Conservation (phyloP, 1,140 invertebrate genomes). For the Cotesia typhae region DNA sequence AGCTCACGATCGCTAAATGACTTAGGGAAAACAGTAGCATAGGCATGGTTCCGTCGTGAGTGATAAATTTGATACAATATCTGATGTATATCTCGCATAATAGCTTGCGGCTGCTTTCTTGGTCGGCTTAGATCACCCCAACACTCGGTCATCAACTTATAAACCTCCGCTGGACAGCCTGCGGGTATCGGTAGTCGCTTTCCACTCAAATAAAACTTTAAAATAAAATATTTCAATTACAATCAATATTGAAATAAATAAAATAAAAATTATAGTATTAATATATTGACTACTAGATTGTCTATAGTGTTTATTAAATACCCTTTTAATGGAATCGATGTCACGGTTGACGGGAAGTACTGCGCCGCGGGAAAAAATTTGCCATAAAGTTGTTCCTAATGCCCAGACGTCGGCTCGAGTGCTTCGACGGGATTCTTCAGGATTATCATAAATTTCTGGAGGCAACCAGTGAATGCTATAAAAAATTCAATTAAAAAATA, state of each 20-base stretch:
- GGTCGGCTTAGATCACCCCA: conserved; percentile 81
- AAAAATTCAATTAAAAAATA: conserved; percentile 41
- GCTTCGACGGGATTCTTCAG: conserved; percentile 71
- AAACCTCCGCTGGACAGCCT: conserved; percentile 83
- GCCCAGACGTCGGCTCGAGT: conserved; percentile 85
- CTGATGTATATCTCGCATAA: conserved; percentile 85
- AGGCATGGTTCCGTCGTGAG: conserved; percentile 70
- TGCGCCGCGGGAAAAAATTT: conserved; percentile 84
- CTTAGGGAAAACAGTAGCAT: conserved; percentile 67
- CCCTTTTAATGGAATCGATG: conserved; percentile 56
- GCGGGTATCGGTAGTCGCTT: conserved; percentile 78
- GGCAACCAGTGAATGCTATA: conserved; percentile 87
- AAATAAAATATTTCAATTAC: conserved; percentile 10
- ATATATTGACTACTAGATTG: too few relatives aligned
- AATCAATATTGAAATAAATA: too few relatives aligned
- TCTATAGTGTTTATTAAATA: conserved; percentile 30
- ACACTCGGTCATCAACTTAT: conserved; percentile 84
- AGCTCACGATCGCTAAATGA: conserved; percentile 46
- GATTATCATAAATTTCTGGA: conserved; percentile 77
- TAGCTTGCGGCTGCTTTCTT: conserved; percentile 79
- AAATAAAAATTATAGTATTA: too few relatives aligned
- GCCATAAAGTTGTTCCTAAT: conserved; percentile 87
- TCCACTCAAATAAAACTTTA: conserved; percentile 74
- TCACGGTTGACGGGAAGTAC: conserved; percentile 51
- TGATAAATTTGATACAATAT: conserved; percentile 78